Conservation (phyloP, 2,797 vertebrate genomes). For the Vireo griseus region DNA sequence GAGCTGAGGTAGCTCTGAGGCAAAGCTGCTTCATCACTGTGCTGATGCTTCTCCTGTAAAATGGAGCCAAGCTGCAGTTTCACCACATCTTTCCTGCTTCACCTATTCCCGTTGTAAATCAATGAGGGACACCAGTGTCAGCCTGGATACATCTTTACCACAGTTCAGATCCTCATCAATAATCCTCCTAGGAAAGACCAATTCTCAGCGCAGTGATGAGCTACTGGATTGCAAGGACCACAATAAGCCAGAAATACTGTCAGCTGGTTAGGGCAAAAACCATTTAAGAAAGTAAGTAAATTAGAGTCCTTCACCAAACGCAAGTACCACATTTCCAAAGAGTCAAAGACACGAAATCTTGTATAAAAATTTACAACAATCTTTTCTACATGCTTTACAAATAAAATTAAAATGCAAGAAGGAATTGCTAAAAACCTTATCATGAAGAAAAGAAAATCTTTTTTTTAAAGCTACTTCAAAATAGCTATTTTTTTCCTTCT, state of each 20-base stretch:
- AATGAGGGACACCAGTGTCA: neutral
- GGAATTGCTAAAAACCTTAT: neutral
- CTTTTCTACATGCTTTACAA: neutral
- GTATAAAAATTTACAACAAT: neutral
- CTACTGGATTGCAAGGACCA: neutral
- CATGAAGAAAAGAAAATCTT: neutral
- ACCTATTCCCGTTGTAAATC: neutral
- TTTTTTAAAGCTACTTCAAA: neutral
- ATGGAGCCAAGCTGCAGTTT: neutral
- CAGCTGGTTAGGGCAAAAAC: neutral
- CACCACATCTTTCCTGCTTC: rapidly evolving
- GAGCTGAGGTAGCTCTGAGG: neutral
- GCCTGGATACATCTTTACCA: neutral
- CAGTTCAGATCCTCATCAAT: neutral
- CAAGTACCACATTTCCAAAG: neutral
- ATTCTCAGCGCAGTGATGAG: neutral
- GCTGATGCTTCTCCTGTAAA: neutral
- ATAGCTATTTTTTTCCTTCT: neutral
- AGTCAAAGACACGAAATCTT: neutral
- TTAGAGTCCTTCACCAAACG: neutral
- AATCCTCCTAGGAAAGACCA: neutral
- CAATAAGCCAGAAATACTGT: neutral
- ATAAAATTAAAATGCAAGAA: neutral
- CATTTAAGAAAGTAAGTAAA: neutral
- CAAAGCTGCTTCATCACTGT: neutral